Percentiles rank a stretch among this genome's conserved stretches.
Evolutionary conservation across 1,140 invertebrate species (phyloP).

Genomic region (Wasmannia auropunctata): DNA sequence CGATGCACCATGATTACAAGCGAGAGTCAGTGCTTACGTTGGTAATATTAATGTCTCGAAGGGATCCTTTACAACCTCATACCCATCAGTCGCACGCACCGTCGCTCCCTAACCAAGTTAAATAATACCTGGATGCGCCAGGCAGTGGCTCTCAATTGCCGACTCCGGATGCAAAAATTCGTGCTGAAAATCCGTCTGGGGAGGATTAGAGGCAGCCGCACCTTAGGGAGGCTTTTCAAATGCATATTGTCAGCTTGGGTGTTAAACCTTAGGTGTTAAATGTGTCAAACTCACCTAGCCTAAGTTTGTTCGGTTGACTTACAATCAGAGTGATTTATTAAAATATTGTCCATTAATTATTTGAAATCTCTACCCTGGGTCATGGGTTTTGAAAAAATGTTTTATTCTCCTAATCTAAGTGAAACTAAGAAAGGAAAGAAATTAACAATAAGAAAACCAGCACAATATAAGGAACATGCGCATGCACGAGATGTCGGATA

Average conservation of each 20-base stretch:
- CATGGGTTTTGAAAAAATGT: too few species aligned
- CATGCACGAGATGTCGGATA: background rate
- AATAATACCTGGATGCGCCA: conserved; percentile 76
- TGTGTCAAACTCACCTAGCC: background rate
- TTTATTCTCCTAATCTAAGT: too few species aligned
- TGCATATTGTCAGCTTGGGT: background rate
- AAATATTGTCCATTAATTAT: too few species aligned
- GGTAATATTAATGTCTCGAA: conserved; percentile 81
- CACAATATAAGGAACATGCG: too few species aligned
- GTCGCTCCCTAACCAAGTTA: conserved; percentile 80
- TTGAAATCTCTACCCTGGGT: background rate
- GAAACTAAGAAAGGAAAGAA: too few species aligned
- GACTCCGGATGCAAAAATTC: background rate
- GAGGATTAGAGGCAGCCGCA: background rate
- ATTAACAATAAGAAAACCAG: too few species aligned
- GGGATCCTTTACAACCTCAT: conserved; percentile 81
- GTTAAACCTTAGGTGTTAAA: background rate
- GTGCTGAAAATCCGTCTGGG: background rate
- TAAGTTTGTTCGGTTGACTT: background rate
- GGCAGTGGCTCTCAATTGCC: conserved; percentile 71
- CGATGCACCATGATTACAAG: conserved; percentile 77
- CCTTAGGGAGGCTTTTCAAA: background rate
- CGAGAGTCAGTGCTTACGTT: conserved; percentile 76
- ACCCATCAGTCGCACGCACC: conserved; percentile 79
- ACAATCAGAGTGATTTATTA: background rate